phyloP scores from a whole-genome alignment of 2,113 vertebrate species.

The Collichthys lucidus region DNA sequence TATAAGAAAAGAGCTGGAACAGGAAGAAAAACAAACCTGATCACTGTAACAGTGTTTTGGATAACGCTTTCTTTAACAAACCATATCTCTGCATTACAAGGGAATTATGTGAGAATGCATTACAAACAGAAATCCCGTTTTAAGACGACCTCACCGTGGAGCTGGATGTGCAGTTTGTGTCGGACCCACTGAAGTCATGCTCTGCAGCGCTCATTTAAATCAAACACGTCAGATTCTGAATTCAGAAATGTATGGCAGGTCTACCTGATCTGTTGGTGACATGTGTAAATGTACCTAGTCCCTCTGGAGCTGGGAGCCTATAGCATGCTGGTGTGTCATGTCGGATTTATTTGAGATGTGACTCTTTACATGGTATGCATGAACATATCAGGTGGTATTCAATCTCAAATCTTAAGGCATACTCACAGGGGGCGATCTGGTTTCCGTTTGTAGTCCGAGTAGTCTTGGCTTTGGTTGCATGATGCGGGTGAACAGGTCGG shows the following conservation, averaged over 20 bases:
- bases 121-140: constrained; percentile 40
- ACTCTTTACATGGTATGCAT: too few species aligned
- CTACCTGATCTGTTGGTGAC: neutral
- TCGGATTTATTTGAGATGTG: too few species aligned
- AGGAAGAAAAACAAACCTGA: constrained; percentile 38
- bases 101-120: constrained; percentile 42
- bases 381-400: too few species aligned
- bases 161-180: neutral
- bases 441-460: too few species aligned
- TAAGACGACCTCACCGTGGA: neutral
- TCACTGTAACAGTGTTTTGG: constrained; percentile 27
- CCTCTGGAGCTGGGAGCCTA: too few species aligned
- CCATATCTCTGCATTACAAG: constrained; percentile 37
- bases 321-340: too few species aligned
- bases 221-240: neutral
- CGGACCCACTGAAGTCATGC: neutral
- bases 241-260: neutral
- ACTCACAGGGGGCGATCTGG: too few species aligned
- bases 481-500: too few species aligned
- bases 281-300: too few species aligned
- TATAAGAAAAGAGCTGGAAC: constrained; percentile 37
- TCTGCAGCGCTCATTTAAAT: neutral
- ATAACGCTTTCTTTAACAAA: constrained; percentile 21
- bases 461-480: too few species aligned
- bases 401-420: too few species aligned